Evolutionary conservation across 2,888 invertebrate genomes (phyloP).

Genomic region (Hecatera dysodea): DNA sequence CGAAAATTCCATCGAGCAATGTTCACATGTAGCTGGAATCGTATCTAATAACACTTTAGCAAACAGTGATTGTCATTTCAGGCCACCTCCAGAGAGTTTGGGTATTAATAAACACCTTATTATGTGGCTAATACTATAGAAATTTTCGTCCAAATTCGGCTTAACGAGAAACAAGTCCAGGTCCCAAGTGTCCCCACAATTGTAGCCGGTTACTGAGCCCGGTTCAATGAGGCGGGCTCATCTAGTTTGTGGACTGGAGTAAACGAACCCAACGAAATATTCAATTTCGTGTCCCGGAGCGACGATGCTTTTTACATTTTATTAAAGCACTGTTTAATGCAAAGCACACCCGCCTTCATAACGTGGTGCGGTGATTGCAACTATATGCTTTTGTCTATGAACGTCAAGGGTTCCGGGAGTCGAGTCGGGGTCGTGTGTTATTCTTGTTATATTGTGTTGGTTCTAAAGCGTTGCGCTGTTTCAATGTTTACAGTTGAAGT

Average conservation of each 20-base stretch:
- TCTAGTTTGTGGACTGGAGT: slow-evolving; percentile 65
- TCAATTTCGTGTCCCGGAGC: slow-evolving; percentile 68
- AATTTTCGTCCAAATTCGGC: slow-evolving; percentile 54
- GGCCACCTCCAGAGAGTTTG: slow-evolving; percentile 39
- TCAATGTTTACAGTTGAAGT: slow-evolving; percentile 25
- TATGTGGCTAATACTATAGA: slow-evolving; percentile 52
- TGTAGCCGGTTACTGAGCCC: slow-evolving; percentile 66
- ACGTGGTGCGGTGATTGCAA: slow-evolving; percentile 32
- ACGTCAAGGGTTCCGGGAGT: slow-evolving; percentile 35
- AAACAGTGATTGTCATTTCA: slow-evolving; percentile 48
- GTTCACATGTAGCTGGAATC: neutral
- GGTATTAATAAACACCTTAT: slow-evolving; percentile 60
- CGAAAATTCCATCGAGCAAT: slow-evolving; percentile 5
- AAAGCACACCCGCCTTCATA: slow-evolving; percentile 58
- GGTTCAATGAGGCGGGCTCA: slow-evolving; percentile 67
- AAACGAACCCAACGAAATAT: slow-evolving; percentile 68
- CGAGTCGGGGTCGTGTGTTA: slow-evolving; percentile 39
- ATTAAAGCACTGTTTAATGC: slow-evolving; percentile 64
- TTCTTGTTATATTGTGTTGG: slow-evolving; percentile 37
- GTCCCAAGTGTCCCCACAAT: slow-evolving; percentile 63
- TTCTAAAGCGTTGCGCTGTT: slow-evolving; percentile 18
- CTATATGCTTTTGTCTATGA: slow-evolving; percentile 52
- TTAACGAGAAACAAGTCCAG: slow-evolving; percentile 57
- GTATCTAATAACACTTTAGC: slow-evolving; percentile 22
- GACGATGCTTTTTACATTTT: slow-evolving; percentile 64